Evolutionary conservation across 2,113 vertebrate genomes (phyloP).

Genomic region (Acrocephalus kingi): DNA sequence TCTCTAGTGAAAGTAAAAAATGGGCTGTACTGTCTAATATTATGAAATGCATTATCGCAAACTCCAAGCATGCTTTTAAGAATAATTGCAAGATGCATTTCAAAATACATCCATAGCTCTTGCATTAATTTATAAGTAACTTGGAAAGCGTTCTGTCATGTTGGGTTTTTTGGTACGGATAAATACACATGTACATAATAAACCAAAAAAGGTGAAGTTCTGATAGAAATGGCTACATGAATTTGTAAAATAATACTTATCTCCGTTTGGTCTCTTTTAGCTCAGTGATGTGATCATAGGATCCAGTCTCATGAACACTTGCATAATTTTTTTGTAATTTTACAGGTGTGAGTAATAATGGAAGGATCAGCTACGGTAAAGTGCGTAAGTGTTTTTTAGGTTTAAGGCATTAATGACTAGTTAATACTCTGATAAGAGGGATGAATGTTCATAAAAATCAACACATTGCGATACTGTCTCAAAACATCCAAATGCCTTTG

Average conservation of each 20-base stretch:
- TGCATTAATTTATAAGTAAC: neutral
- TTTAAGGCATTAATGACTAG: conserved; percentile 51
- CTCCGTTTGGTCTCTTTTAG: conserved; percentile 25
- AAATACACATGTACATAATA: neutral
- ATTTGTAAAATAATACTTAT: conserved; percentile 1
- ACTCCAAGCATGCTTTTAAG: conserved; percentile 8
- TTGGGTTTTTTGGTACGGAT: neutral
- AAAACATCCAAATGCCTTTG: conserved; percentile 12
- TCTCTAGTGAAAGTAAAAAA: neutral
- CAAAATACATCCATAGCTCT: neutral
- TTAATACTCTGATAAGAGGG: conserved; percentile 13
- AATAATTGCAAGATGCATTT: neutral
- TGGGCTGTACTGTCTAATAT: neutral
- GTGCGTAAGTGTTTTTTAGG: conserved; percentile 62
- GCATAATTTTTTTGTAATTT: conserved; percentile 63
- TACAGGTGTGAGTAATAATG: conserved; percentile 67
- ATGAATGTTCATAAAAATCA: conserved; percentile 6
- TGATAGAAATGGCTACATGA: neutral
- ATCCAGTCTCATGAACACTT: conserved; percentile 44
- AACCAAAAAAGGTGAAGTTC: neutral
- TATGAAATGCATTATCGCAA: neutral
- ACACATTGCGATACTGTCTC: neutral
- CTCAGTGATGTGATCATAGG: conserved; percentile 18
- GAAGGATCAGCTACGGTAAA: conserved; percentile 66
- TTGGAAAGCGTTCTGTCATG: neutral